Evolutionary conservation across 1,140 invertebrate genomes (phyloP).

Genomic region (Drosophila grimshawi): DNA sequence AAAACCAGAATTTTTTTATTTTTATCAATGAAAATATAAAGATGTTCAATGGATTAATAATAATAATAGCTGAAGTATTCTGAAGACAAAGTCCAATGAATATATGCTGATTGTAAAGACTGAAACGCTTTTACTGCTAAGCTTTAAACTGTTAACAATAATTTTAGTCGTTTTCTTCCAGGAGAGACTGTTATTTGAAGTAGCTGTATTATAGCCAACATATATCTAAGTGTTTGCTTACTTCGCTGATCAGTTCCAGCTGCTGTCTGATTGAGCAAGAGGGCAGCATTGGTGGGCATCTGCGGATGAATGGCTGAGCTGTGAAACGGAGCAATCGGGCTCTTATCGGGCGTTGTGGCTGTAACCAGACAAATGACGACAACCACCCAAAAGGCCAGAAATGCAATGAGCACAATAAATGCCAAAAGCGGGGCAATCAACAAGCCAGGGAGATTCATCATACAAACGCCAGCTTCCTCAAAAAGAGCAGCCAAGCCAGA

Average conservation of each 20-base stretch:
- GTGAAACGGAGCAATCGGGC: conserved; percentile 74
- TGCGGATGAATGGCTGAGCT: conserved; percentile 39
- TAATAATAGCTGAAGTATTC: conserved; percentile 28
- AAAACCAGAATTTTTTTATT: conserved; percentile 21
- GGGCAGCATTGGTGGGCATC: conserved; percentile 44
- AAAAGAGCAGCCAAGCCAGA: conserved; percentile 93
- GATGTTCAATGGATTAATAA: conserved; percentile 28
- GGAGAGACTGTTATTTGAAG: not conserved
- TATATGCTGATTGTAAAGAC: not conserved
- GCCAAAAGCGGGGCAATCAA: conserved; percentile 95
- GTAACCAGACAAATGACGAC: conserved; percentile 90
- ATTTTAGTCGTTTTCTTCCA: not conserved
- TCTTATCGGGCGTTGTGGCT: conserved; percentile 85
- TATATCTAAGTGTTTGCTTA: conserved; percentile 43
- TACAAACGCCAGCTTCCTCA: conserved; percentile 93
- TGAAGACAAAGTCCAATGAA: not conserved
- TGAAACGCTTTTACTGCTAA: not conserved
- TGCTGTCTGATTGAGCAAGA: conserved; percentile 44
- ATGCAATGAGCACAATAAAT: conserved; percentile 90
- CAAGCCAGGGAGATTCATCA: conserved; percentile 92
- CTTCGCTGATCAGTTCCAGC: conserved; percentile 51
- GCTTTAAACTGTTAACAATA: too few relatives aligned
- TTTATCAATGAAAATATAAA: conserved; percentile 33
- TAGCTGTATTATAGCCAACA: not conserved
- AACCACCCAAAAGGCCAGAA: conserved; percentile 93